Base-by-base conservation (phyloP, 2,888 invertebrate species). In the Oligia latruncula region DNA sequence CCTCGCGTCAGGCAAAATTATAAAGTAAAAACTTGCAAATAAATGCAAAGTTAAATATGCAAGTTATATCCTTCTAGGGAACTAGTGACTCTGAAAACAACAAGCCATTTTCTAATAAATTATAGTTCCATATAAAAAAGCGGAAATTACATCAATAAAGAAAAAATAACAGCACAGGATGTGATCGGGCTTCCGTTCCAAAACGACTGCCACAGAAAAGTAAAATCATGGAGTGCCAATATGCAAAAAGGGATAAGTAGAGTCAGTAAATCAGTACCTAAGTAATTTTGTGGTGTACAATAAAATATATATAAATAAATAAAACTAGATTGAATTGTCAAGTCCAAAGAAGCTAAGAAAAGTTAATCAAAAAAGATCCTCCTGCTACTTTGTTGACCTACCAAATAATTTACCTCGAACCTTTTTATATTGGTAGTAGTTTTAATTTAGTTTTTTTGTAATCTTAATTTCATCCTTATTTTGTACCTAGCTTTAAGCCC, bases 131-230 rank as follows among this genome's bases (percentile, higher is more conserved):
- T 65, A 88, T 77, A 80, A 84, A 84, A 88, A 73, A 65, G 66
- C 81, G 88, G 89, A 88, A 84, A 88, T 89, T 84, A 77, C 74
- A 81, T 82, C 84, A 71, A 88, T 89, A 88, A 88, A 86, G 67
- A 78, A 84, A 84, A 88, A 86, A 80, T 85, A 86, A 88, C 72
- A 83, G 67, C 75, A 74, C 82, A 62, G 88, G 86, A 89, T 86
- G 84, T 84, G 86, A 89, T 84, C 79, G 71, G 52, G 74, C 73
- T 80, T 89, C 88, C 89, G 72, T 60, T 81, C n/a, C 76, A 82
- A 83, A 88, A 84, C 77, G 76, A 80, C 58, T 49, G 23, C 17
- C 66, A 65, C 5, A 5, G 74, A 84, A 74, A 3, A 77, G 43
- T 13, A 0, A 58, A 29, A 9, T 0, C 49, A 62, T 87, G 77